Evolutionary conservation across 2,113 vertebrate genomes (phyloP).

Genomic region (Melanocharis versteri): DNA sequence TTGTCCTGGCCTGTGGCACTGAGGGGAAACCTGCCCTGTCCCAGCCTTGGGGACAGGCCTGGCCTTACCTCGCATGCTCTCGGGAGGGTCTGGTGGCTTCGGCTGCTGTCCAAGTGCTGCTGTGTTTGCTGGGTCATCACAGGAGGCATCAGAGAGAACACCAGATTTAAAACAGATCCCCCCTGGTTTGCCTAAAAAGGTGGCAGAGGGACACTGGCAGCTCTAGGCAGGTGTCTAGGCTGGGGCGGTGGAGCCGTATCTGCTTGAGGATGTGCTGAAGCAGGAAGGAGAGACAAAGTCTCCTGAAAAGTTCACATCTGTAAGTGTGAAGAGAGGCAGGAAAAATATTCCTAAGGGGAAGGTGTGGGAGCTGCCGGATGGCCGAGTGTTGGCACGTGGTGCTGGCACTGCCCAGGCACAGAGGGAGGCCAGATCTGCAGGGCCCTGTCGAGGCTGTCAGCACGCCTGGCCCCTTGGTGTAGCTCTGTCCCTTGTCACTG

Average conservation of each 20-base stretch:
- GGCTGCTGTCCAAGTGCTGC: neutral
- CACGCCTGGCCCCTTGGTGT: neutral
- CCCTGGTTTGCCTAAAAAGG: neutral
- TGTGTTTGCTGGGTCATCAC: neutral
- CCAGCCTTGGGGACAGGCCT: neutral
- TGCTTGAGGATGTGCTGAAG: neutral
- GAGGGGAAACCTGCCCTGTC: neutral
- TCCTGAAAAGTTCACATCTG: neutral
- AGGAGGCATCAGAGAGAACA: constrained; percentile 18
- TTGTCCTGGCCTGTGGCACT: neutral
- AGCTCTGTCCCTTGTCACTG: neutral
- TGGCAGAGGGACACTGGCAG: neutral
- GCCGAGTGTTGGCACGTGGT: neutral
- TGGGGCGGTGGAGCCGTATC: neutral
- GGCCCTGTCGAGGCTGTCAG: neutral
- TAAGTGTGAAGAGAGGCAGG: neutral
- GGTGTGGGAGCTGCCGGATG: neutral
- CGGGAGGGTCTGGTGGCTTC: neutral
- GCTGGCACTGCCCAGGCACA: neutral
- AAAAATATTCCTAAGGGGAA: neutral
- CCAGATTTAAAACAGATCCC: neutral
- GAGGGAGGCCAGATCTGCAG: neutral
- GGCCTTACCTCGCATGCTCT: constrained; percentile 64
- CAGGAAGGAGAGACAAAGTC: neutral
- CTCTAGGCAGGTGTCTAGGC: neutral